Evolutionary conservation across 2,113 vertebrate species (phyloP), one percentile per base, ranked within the genome.

Genomic region (Calidris pygmaea): DNA sequence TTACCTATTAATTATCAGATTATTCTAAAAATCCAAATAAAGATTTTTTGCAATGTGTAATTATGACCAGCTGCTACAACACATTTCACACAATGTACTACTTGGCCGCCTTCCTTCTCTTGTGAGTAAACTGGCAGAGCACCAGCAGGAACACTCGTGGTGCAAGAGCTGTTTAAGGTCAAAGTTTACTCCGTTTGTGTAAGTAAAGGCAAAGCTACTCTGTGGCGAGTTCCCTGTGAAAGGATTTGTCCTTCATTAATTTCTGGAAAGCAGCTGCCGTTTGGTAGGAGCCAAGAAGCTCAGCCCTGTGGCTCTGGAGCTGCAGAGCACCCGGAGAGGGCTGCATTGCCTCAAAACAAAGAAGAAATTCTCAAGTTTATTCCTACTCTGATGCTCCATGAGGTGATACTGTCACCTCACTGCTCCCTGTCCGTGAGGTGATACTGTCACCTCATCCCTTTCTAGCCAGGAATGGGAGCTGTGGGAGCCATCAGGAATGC

Each of bases 231-330:
- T 85, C 71, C 52, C 39, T 68, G 47, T 47, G 75, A 79, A 34
- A 50, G 82, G 71, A 77, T 92, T 50, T 90, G 53, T 32, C 85
- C 71, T 88, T 93, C 77, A 14, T 17, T 47, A 41, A 5, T 37
- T 52, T 10, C 62, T 67, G 86, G 90, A 91, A 87, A 72, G 88
- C 66, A 82, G 17, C 74, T 93, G 87, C 89, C 56, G 2, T n/a
- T 18, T 45, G 78, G 75, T 63, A 35, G 63, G 53, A 91, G 67
- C 72, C 50, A 43, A 35, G 72, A 55, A 29, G 19, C 55, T 45
- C n/a, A 50, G 72, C 62, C 62, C 79, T 35, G 89, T 29, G 22
- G 85, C 88, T 63, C 67, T 3, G 41, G 59, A 41, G 59, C 3
- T 48, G 53, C 52, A 35, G 52, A 32, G 15, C 45, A 20, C 26